Conservation (phyloP, 2,888 invertebrate species). For the Drosophila formosana region DNA sequence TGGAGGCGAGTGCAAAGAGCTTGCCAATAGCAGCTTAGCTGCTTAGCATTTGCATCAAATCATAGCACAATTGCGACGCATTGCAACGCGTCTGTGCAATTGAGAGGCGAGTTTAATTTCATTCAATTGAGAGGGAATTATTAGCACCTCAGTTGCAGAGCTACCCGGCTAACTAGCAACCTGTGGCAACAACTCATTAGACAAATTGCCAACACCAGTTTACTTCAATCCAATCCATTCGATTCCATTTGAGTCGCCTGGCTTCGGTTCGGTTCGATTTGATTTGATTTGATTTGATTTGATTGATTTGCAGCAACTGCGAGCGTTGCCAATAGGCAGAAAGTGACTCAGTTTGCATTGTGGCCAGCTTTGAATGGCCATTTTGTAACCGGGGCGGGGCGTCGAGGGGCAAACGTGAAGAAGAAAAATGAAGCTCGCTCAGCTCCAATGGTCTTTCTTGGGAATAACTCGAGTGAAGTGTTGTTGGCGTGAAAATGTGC, state of each 20-base stretch:
- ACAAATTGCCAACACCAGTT: slow-evolving; percentile 65
- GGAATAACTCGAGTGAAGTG: slow-evolving; percentile 61
- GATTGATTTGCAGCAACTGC: slow-evolving; percentile 73
- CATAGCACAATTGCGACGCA: slow-evolving; percentile 54
- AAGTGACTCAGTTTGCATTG: slow-evolving; percentile 23
- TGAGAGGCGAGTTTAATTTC: slow-evolving; percentile 39
- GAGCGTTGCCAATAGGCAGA: slow-evolving; percentile 55
- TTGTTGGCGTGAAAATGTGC: slow-evolving; percentile 59
- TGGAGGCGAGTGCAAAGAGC: slow-evolving; percentile 56
- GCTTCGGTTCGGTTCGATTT: slow-evolving; percentile 33
- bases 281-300: slow-evolving; percentile 53
- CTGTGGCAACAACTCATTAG: slow-evolving; percentile 79
- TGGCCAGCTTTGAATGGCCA: slow-evolving; percentile 26
- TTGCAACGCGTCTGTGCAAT: slow-evolving; percentile 38
- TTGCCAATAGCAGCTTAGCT: background rate
- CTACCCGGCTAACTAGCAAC: slow-evolving; percentile 11
- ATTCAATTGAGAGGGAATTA: slow-evolving; percentile 63
- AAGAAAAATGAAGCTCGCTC: slow-evolving; percentile 27
- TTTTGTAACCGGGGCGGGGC: slow-evolving; percentile 54
- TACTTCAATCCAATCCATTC: slow-evolving; percentile 2
- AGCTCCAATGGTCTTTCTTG: slow-evolving; percentile 52
- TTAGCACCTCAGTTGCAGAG: slow-evolving; percentile 67
- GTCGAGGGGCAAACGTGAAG: slow-evolving; percentile 23
- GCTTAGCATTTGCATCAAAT: slow-evolving; percentile 67
- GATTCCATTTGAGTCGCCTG: slow-evolving; percentile 17